These are phyloP conservation scores for Linurgus olivaceus DNA, from an alignment of 2,797 vertebrate genomes.

Conservation along the genomic window DNA sequence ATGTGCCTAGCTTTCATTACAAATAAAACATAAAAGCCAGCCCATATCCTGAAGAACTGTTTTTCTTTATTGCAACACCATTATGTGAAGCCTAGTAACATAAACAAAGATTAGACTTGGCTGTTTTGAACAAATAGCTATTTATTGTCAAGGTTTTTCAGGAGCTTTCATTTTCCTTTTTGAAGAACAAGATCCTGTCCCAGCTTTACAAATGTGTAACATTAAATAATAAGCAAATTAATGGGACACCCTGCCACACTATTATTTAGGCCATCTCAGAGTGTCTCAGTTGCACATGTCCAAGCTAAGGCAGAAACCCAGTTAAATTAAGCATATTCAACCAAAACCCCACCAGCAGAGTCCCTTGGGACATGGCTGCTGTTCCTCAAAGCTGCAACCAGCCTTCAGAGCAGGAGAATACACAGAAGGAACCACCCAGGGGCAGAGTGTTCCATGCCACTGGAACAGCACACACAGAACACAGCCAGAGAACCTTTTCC, in stretches of 20 bases:
- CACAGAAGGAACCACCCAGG: neutral
- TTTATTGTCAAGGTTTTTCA: constrained; percentile 60
- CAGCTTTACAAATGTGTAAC: constrained; percentile 41
- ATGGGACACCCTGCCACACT: neutral
- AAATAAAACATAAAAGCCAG: constrained; percentile 46
- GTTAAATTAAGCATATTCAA: neutral
- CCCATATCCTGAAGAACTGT: constrained; percentile 5
- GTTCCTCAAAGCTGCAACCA: neutral
- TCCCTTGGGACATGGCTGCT: neutral
- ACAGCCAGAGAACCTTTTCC: neutral
- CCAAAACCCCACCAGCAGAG: neutral
- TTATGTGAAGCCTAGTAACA: constrained; percentile 56
- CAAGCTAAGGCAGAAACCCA: neutral
- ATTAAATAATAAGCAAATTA: constrained; percentile 54
- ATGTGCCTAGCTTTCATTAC: constrained; percentile 56
- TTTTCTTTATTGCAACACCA: constrained; percentile 65
- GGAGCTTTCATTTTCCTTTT: constrained; percentile 57
- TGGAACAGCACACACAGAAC: neutral
- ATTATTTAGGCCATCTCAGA: neutral
- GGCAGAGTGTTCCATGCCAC: neutral
- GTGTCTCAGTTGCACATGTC: neutral
- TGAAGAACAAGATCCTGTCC: constrained; percentile 43
- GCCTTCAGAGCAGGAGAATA: neutral
- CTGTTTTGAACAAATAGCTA: constrained; percentile 60
- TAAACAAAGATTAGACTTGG: constrained; percentile 66